Base-by-base conservation (phyloP, 2,888 invertebrate genomes). In the Brachyopa scutellaris region DNA sequence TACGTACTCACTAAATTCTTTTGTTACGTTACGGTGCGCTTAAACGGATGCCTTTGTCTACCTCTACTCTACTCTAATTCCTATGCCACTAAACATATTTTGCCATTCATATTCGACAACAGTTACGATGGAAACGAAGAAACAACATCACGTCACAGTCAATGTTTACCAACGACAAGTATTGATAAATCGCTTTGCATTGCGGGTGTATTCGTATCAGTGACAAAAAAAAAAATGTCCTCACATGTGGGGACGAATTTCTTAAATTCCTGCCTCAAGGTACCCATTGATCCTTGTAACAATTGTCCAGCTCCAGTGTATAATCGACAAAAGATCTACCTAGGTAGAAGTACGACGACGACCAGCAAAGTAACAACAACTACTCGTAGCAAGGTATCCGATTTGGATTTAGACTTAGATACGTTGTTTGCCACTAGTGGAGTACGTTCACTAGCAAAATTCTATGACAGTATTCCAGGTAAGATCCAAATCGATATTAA, bases 381-480 rank as follows among this genome's bases (percentile, higher is more conserved):
- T 9, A n/a, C n/a, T n/a, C n/a, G n/a, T n/a, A 45, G 67, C 6
- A 83, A 31, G 72, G 38, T 59, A 70, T 45, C 72, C 2, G 59
- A 67, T 6, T 74, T 21, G 26, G 66, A 57, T 33, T 67, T 62
- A 6, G 84, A 84, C n/a, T 36, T 49, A 7, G 83, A 84, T 13
- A 19, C 69, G 13, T 66, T 84, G 26, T 87, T 86, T 86, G 86
- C 79, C 9, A 86, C 76, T 9, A 78, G 86, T 69, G 92, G 93
- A 55, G 91, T 93, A 36, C 90, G 93, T 49, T 93, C 93, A 55
- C 91, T 95, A 84, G 92, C 95, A 73, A 93, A 95, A 74, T 95
- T 96, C 88, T 93, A 94, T 85, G 93, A 93, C 59, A 95, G 95
- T 86, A 96, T 96, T 87, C 96, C 96, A 84, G 90, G 90, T 90